phyloP scores from a whole-genome alignment of 2,888 invertebrate genomes.

The Platycnemis pennipes region DNA sequence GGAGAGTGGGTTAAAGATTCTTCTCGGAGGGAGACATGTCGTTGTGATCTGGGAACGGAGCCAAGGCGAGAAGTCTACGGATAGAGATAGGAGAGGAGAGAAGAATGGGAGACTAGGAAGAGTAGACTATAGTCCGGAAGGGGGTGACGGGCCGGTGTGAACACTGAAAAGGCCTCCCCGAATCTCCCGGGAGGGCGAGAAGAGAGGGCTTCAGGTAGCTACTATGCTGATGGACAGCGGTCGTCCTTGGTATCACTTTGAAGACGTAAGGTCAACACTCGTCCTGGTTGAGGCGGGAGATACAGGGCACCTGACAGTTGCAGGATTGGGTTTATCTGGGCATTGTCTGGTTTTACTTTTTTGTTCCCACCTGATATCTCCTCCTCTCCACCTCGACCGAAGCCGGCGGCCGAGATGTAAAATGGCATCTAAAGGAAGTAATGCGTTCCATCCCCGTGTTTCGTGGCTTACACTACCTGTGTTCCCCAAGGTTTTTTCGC shows the following conservation, averaged over 20 bases:
- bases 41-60: neutral
- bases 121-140: slow-evolving; percentile 9
- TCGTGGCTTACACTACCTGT: slow-evolving; percentile 34
- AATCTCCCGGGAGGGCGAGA: slow-evolving; percentile 14
- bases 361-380: neutral
- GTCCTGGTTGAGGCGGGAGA: slow-evolving; percentile 5
- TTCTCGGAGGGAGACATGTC: neutral
- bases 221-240: slow-evolving; percentile 42
- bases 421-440: slow-evolving; percentile 5
- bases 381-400: neutral
- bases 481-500: slow-evolving; percentile 20
- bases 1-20: neutral
- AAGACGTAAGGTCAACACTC: slow-evolving; percentile 62
- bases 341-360: slow-evolving; percentile 34
- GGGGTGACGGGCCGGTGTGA: slow-evolving; percentile 20
- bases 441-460: slow-evolving; percentile 28
- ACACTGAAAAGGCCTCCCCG: slow-evolving; percentile 41
- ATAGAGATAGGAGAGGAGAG: neutral
- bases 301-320: slow-evolving; percentile 40
- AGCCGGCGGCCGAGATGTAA: neutral
- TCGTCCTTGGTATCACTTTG: slow-evolving; percentile 66
- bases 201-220: slow-evolving; percentile 55
- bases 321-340: slow-evolving; percentile 39
- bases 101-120: neutral
- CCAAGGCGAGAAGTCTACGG: neutral